These are phyloP conservation scores for Yasuhikotakia modesta DNA, from an alignment of 2,797 vertebrate species.

Conservation along the genomic window DNA sequence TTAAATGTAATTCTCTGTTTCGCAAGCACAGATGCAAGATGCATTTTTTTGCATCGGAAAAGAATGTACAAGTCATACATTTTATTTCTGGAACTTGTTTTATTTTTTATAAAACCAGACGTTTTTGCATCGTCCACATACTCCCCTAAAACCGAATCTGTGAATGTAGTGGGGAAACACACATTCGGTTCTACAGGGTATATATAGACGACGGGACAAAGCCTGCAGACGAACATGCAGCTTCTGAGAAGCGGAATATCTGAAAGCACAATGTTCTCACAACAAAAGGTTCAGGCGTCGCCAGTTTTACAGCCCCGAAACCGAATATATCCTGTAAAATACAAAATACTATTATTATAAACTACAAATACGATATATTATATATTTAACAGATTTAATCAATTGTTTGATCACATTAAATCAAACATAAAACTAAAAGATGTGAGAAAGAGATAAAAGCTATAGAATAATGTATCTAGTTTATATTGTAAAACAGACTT, in stretches of 20 bases:
- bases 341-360: neutral
- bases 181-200: slow-evolving; percentile 99
- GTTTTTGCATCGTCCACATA: slow-evolving; percentile 99
- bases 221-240: neutral
- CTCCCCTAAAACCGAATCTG: slow-evolving; percentile 99
- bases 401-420: neutral
- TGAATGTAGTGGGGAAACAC: slow-evolving; percentile 95
- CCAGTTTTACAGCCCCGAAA: neutral
- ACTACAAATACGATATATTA: neutral
- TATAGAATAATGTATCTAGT: neutral
- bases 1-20: neutral
- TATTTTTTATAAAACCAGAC: no score
- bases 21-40: neutral
- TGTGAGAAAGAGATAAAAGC: no score
- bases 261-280: slow-evolving; percentile 53
- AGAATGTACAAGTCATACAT: neutral
- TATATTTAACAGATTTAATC: neutral
- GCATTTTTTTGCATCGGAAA: neutral
- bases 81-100: neutral
- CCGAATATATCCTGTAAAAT: neutral
- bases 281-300: no score
- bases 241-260: neutral
- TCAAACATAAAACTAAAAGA: neutral
- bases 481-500: no score
- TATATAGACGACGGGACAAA: slow-evolving; percentile 98